Base-by-base conservation (phyloP, 2,113 vertebrate species). In the Psettodes erumei region DNA sequence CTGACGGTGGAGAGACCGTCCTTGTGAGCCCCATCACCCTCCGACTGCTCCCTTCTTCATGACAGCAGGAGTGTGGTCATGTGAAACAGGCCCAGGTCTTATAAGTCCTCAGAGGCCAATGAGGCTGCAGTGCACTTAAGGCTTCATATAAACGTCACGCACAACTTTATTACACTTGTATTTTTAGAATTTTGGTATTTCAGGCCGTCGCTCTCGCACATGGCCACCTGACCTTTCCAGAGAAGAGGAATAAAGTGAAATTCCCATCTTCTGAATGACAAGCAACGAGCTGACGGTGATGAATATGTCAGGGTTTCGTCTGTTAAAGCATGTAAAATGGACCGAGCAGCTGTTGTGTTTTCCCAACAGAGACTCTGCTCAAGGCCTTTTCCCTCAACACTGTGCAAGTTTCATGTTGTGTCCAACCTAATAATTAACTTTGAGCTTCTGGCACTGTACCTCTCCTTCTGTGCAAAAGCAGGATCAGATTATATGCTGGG, bases 371-470 rank as follows among this genome's bases (percentile, higher is more conserved):
- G 16, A 9, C 18, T 25, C 28, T 35, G 16, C 50, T 5, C 21
- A 11, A 48, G 8, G 42, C n/a, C 6, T 27, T 42, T 50, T 35
- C 30, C 50, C 71, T 51, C 19, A 18, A 64, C 64, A 21, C 28
- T 45, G 35, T 38, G 53, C 30, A 35, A 50, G 25, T 56, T 67
- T 55, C 6, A 77, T n/a, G 55, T 73, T 16, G 28, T 16, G 43
- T 59, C 51, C 55, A 74, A 54, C 56, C 61, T 53, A 55, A 40
- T 77, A 40, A 66, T 62, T 60, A 61, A 59, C 53, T 51, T 2
- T n/a, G 8, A 63, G 33, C 53, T 60, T 35, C 55, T 21, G 60
- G 12, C 32, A 68, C 15, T 40, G 28, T 40, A 16, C 8, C 25
- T 43, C 51, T 30, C 54, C 10, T 42, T 27, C 16, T 21, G 21